These are phyloP conservation scores for Psophia crepitans DNA, from an alignment of 2,113 vertebrate species.

Conservation along the genomic window DNA sequence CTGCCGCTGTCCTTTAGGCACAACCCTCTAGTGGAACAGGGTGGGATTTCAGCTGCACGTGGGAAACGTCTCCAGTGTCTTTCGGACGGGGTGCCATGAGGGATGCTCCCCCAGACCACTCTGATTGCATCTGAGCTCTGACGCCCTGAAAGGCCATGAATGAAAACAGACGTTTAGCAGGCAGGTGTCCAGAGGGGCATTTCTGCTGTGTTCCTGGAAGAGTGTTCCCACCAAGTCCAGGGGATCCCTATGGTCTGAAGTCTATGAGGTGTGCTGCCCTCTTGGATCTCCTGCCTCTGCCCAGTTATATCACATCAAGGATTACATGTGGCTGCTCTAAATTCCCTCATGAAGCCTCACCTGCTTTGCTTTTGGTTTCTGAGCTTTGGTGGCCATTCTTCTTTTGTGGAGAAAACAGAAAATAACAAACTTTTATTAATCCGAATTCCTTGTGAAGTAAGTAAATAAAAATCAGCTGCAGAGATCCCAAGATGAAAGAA, in stretches of 20 bases:
- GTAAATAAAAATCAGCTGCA: neutral
- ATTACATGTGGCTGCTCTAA: neutral
- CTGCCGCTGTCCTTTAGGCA: neutral
- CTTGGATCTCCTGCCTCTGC: neutral
- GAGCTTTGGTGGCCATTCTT: neutral
- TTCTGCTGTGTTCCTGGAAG: neutral
- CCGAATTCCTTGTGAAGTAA: neutral
- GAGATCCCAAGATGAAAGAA: neutral
- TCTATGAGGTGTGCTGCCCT: neutral
- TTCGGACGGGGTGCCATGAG: fast-evolving
- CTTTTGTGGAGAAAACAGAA: neutral
- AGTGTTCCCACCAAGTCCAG: neutral
- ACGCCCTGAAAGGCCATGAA: fast-evolving
- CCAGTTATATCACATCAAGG: fast-evolving
- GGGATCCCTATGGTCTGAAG: neutral
- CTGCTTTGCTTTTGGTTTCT: neutral
- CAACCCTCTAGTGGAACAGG: slow-evolving; percentile 49
- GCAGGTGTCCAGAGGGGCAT: neutral
- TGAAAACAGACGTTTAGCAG: neutral
- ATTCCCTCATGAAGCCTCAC: neutral
- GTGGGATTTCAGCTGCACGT: slow-evolving; percentile 10
- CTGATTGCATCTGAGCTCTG: fast-evolving
- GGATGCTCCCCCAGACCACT: neutral
- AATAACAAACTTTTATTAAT: neutral
- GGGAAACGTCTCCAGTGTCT: neutral